Conservation (phyloP, 2,888 invertebrate species). For the Aleiodes testaceus region DNA sequence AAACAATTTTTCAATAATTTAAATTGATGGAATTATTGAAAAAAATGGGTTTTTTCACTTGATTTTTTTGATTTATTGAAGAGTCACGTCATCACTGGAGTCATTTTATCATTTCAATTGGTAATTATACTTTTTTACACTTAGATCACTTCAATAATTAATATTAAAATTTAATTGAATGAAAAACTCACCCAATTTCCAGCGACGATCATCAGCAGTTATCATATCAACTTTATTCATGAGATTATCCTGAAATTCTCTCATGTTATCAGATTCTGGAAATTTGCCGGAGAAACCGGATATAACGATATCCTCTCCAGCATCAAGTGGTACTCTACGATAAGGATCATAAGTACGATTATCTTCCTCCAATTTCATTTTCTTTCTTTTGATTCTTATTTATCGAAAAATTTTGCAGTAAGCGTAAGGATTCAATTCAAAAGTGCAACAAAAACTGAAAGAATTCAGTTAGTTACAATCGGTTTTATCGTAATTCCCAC, state of each 20-base stretch:
- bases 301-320: slow-evolving; percentile 80
- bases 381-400: slow-evolving; percentile 17
- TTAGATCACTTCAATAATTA: neutral
- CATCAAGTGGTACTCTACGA: slow-evolving; percentile 70
- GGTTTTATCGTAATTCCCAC: no score
- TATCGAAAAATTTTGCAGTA: no score
- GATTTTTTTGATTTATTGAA: no score
- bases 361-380: slow-evolving; percentile 36
- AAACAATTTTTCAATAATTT: no score
- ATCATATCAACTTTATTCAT: slow-evolving; percentile 85
- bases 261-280: slow-evolving; percentile 84
- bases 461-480: no score
- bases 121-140: neutral
- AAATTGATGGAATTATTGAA: no score
- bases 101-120: neutral
- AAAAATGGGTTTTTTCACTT: no score
- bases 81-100: no score
- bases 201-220: slow-evolving; percentile 71
- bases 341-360: slow-evolving; percentile 58
- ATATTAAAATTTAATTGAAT: neutral
- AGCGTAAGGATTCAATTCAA: no score
- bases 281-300: slow-evolving; percentile 82
- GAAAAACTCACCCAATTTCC: slow-evolving; percentile 64
- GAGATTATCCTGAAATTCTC: slow-evolving; percentile 81
- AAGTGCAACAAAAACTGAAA: no score